Base-by-base conservation (phyloP, 37 sponge, comb jelly and placozoan genomes). In the Spongilla lacustris region DNA sequence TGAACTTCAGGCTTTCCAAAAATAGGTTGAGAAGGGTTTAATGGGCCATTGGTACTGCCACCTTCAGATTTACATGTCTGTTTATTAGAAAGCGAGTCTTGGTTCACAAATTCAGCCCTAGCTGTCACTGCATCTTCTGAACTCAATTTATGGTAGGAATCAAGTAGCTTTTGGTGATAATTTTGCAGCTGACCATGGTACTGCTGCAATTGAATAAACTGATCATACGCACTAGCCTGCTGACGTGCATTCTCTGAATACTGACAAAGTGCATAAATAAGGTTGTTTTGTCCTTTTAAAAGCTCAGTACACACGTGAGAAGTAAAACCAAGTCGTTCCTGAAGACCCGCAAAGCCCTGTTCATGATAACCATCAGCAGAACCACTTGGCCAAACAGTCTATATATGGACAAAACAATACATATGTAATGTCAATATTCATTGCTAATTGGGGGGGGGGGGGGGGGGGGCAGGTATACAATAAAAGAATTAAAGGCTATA, bases 251-350 rank as follows among this genome's bases (percentile, higher is more conserved):
- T 29, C 29, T 86, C 74, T 19, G 86, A 38, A 0, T 58, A 70
- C 28, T 87, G 82, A 50, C 84, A 85, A 28, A 94, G 32, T 6
- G 83, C 68, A 38, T 66, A 19, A 38, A 94, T 73, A 24, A 94
- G 79, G 9, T 37, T 67, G 68, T 83, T 70, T 79, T 94, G 94
- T 31, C 78, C 70, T 4, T 81, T 36, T 24, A 91, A 73, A 9
- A 94, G 91, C 70, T 94, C 80, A 68, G 67, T 76, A 71, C 91
- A 90, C 91, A 94, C 88, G 81, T 24, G 69, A 22, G 91, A 83
- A 25, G 82, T 91, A 21, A 72, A 68, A 8, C 79, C 82, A 37
- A 94, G 38, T 75, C 88, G 94, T 0, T 69, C 69, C 33, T 90
- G 85, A n/a, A 94, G 81, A 22, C 49, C 8, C 17, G 67, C 12